phyloP scores from a whole-genome alignment of 2,113 vertebrate species.

The Kobus ellipsiprymnus region DNA sequence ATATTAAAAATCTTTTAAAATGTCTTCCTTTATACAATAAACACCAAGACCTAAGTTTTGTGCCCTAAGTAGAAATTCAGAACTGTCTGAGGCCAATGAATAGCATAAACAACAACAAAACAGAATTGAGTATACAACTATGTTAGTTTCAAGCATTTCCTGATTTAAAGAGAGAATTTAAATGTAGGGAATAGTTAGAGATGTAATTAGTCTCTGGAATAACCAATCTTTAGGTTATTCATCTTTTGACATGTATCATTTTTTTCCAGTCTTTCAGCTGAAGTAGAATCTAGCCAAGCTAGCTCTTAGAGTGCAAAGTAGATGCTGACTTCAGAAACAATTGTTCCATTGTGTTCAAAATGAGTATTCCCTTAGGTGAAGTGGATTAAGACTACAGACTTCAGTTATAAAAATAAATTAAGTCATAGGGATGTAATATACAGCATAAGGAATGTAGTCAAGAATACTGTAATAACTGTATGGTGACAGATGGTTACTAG shows the following conservation, averaged over 20 bases:
- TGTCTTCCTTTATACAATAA: neutral
- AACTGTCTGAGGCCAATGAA: neutral
- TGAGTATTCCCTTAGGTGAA: neutral
- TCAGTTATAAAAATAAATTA: neutral
- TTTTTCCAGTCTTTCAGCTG: neutral
- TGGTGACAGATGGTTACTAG: neutral
- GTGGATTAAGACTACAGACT: neutral
- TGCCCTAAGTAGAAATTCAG: neutral
- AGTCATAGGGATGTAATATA: neutral
- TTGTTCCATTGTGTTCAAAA: neutral
- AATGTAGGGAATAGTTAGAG: neutral
- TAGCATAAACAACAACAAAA: conserved; percentile 18
- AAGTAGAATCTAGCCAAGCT: neutral
- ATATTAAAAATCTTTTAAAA: neutral
- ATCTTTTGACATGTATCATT: neutral
- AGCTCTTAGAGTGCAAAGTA: neutral
- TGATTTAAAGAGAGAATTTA: neutral
- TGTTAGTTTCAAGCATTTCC: neutral
- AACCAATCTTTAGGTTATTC: neutral
- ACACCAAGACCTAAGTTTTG: neutral
- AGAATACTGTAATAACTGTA: neutral
- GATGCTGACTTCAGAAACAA: conserved; percentile 25
- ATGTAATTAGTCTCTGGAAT: neutral
- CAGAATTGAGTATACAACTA: neutral
- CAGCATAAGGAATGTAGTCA: neutral